Conservation (phyloP, 2,797 vertebrate species). For the Scarus forsteni region DNA sequence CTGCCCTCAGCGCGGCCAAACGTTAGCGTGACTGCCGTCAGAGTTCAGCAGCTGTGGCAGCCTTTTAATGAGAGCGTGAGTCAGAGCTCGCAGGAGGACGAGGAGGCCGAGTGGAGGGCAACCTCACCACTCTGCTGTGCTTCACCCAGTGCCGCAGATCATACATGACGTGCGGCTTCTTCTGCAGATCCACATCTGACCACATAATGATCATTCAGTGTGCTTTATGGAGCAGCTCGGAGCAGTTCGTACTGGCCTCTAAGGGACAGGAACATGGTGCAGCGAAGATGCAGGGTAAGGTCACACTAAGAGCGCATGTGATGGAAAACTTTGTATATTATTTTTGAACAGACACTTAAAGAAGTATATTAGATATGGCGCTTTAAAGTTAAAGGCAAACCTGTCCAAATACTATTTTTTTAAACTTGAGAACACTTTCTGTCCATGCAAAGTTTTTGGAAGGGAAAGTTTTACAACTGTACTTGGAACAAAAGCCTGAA, state of each 20-base stretch:
- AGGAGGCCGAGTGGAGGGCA: slow-evolving; percentile 10
- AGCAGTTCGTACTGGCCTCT: slow-evolving; percentile 2
- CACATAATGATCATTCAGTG: slow-evolving; percentile 16
- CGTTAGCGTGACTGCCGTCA: slow-evolving; percentile 38
- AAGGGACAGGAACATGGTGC: neutral
- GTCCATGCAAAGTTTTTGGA: too few relatives aligned
- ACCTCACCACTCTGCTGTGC: slow-evolving; percentile 18
- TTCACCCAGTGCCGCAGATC: slow-evolving; percentile 27
- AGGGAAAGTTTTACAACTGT: too few relatives aligned
- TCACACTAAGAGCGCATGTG: neutral
- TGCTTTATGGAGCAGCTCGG: neutral
- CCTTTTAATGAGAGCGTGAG: slow-evolving; percentile 53
- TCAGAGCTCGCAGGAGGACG: slow-evolving; percentile 35
- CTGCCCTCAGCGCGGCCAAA: slow-evolving; percentile 10
- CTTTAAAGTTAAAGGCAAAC: neutral
- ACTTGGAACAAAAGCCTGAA: too few relatives aligned
- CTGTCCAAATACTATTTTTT: neutral
- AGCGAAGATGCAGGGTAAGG: neutral
- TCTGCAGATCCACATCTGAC: slow-evolving; percentile 19
- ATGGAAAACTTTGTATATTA: slow-evolving; percentile 10
- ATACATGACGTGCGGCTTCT: slow-evolving; percentile 11
- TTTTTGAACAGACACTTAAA: too few relatives aligned
- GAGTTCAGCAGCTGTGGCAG: slow-evolving; percentile 50
- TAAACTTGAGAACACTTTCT: too few relatives aligned
- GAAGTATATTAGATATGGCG: neutral